Evolutionary conservation across 1,140 invertebrate species (phyloP).

Genomic region (Drosophila suzukii): DNA sequence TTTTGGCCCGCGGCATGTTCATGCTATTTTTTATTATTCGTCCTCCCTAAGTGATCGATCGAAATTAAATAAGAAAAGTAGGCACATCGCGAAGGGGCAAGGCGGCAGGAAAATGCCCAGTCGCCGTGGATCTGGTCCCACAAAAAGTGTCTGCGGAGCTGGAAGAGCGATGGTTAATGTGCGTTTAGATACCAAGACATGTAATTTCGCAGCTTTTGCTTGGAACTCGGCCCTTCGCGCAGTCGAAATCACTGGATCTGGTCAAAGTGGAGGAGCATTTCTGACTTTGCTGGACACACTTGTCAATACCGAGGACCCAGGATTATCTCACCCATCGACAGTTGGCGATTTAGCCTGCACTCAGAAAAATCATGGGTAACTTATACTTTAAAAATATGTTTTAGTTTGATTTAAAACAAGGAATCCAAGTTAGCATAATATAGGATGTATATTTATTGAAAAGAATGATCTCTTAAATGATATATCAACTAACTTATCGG

Average conservation of each 20-base stretch:
- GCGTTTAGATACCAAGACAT: constrained; percentile 79
- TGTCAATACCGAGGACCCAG: constrained; percentile 2
- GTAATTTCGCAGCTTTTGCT: constrained; percentile 71
- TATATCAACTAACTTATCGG: too few species aligned
- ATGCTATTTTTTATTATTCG: constrained; percentile 79
- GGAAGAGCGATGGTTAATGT: constrained; percentile 78
- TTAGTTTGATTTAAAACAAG: too few species aligned
- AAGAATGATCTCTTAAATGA: too few species aligned
- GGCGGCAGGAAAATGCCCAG: constrained; percentile 56
- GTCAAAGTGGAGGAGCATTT: constrained; percentile 6
- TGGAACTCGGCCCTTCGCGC: not conserved
- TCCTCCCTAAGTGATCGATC: constrained; percentile 79
- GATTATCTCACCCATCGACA: not conserved
- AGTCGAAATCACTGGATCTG: not conserved
- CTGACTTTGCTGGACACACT: constrained; percentile 2
- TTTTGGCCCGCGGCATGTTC: constrained; percentile 59
- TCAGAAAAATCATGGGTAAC: not conserved
- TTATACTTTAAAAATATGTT: not conserved
- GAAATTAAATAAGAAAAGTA: constrained; percentile 82
- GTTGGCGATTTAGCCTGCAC: not conserved
- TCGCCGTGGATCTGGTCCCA: constrained; percentile 18
- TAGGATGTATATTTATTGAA: too few species aligned
- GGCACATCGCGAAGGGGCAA: constrained; percentile 24
- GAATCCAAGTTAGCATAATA: too few species aligned
- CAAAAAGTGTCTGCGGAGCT: constrained; percentile 32